A percentile compares a stretch with the other conserved stretches of the same genome.
Evolutionary conservation across 2,113 vertebrate genomes (phyloP).

Genomic region (Atherinomorus stipes): DNA sequence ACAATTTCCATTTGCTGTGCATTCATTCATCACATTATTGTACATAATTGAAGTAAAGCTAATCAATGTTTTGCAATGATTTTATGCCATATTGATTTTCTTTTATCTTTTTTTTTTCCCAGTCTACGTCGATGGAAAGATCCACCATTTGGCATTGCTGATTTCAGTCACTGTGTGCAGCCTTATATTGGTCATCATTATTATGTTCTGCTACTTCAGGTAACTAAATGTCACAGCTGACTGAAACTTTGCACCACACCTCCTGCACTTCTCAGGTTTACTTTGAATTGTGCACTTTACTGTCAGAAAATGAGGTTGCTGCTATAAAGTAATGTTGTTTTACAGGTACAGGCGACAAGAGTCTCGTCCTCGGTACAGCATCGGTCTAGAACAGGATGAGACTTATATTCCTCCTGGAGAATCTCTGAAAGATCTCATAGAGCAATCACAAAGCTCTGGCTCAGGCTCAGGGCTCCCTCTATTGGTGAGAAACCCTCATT

Average conservation of each 20-base stretch:
- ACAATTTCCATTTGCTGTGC: no score
- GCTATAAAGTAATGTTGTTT: slow-evolving; percentile 1
- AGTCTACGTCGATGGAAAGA: slow-evolving; percentile 90
- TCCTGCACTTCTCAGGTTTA: background rate
- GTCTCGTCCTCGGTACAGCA: slow-evolving; percentile 90
- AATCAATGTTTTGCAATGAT: background rate
- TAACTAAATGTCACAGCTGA: slow-evolving; percentile 63
- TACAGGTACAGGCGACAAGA: slow-evolving; percentile 92
- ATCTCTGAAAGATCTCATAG: slow-evolving; percentile 94
- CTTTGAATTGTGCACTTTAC: background rate
- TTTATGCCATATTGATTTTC: background rate
- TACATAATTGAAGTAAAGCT: no score
- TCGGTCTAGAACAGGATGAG: slow-evolving; percentile 94
- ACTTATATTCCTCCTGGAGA: slow-evolving; percentile 93
- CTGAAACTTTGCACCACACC: background rate
- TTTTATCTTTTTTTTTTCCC: slow-evolving; percentile 1
- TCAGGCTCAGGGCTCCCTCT: slow-evolving; percentile 98
- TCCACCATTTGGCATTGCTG: slow-evolving; percentile 91
- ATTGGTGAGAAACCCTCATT: slow-evolving; percentile 85
- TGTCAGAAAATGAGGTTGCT: background rate
- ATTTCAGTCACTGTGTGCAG: slow-evolving; percentile 92
- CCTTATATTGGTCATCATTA: slow-evolving; percentile 88
- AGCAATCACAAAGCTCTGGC: slow-evolving; percentile 97
- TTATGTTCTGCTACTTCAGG: slow-evolving; percentile 96
- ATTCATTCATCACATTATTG: no score